phyloP scores from a whole-genome alignment of 2,888 invertebrate species.

The Lochmaea capreae region DNA sequence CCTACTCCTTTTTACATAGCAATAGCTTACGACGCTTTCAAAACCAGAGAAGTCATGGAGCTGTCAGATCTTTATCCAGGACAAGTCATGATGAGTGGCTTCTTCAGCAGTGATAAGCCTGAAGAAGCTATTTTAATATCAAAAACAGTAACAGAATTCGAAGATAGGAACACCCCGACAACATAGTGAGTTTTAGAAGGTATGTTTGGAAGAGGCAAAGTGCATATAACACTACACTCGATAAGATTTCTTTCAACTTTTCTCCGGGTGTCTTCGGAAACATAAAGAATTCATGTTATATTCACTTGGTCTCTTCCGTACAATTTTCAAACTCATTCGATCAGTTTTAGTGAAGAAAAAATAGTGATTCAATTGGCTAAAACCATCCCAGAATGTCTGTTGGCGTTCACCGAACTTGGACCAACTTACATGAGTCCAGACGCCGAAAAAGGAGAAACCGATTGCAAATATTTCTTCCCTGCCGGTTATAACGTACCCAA shows the following conservation, averaged over 20 bases:
- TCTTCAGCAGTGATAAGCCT: constrained; percentile 74
- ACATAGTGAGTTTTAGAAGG: constrained; percentile 66
- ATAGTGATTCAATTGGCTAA: constrained; percentile 77
- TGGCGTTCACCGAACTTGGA: constrained; percentile 73
- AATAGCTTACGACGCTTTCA: constrained; percentile 77
- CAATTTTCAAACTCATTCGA: constrained; percentile 8
- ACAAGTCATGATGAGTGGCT: constrained; percentile 75
- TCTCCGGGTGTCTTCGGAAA: no score
- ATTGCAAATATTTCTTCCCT: constrained; percentile 78
- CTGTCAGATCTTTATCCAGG: constrained; percentile 66
- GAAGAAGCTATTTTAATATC: constrained; percentile 72
- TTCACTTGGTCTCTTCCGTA: not conserved
- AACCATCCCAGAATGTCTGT: constrained; percentile 73
- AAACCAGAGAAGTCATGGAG: constrained; percentile 73
- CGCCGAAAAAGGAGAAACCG: constrained; percentile 72
- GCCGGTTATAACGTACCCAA: constrained; percentile 71
- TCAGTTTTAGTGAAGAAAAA: constrained; percentile 71
- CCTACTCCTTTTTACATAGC: constrained; percentile 75
- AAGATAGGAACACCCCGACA: constrained; percentile 67
- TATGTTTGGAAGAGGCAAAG: not conserved
- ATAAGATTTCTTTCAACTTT: not conserved
- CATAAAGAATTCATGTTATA: not conserved
- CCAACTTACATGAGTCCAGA: constrained; percentile 79
- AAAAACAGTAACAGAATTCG: constrained; percentile 74
- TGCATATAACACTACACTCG: not conserved